Evolutionary conservation across 30 jellyfish, hydroid and myxozoan genomes (phyloP), one percentile per base, ranked within the genome.

Genomic region (Pelagia noctiluca): DNA sequence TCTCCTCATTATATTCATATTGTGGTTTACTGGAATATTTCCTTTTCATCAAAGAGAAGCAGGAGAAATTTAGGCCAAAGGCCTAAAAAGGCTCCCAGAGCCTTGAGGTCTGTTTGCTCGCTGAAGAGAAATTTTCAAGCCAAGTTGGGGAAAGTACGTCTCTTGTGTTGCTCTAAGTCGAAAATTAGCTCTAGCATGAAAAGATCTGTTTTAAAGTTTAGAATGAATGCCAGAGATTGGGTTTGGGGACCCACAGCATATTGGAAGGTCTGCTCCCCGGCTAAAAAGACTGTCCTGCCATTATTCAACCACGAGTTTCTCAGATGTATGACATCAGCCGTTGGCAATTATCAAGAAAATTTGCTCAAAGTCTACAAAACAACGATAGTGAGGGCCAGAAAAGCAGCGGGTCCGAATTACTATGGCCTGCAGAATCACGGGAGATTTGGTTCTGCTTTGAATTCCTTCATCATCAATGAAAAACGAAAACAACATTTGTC

Each of bases 231-330:
- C 3, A 63, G 32, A 67, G 96, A 88, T 47, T 95, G 99, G 99
- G 96, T 80, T 48, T 95, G 99, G 99, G 99, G 99, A 36, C 89
- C 97, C 35, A 49, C 95, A 22, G 96, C 99, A 23, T 85, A 89
- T 37, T 95, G 99, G 99, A 88, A 85, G 63, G 77, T 95, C 33
- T 95, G 81, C 82, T 80, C 91, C 12, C 64, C 90, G 5, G 84
- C 91, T 1, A 89, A 88, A 86, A 71, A 35, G 57, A 36, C 81
- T 52, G 90, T 83, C 25, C 21, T 60, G 38, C 76, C 71, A 8
- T 66, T 71, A 0, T 18, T 19, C 1, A 62, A 38, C 13, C 26
- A 54, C 29, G 70, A 86, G 12, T 23, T 82, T 32, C 46, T 46
- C 69, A 87, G 69, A 35, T 46, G 29, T 8, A 13, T 75, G 26